Conservation (phyloP, 2,888 invertebrate genomes). For the Tenthredo mesomela region DNA sequence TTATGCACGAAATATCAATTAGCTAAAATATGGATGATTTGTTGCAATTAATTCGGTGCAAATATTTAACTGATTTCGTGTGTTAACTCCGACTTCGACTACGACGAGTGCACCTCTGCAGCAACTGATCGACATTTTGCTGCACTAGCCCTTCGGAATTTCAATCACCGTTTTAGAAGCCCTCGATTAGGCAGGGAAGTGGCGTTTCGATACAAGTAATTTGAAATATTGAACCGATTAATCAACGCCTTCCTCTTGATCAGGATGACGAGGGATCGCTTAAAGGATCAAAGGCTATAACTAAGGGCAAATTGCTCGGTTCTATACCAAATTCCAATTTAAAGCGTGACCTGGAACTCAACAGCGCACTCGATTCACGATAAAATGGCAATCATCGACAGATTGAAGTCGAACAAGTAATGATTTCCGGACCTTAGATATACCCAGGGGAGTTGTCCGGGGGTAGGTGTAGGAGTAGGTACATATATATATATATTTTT, state of each 20-base stretch:
- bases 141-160: constrained; percentile 65
- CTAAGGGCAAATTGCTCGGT: constrained; percentile 26
- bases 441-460: background rate
- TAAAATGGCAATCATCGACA: constrained; percentile 31
- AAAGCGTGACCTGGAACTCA: constrained; percentile 17
- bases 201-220: constrained; percentile 51
- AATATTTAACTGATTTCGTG: constrained; percentile 67
- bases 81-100: constrained; percentile 42
- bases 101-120: background rate
- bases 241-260: constrained; percentile 43
- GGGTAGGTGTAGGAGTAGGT: too few species aligned
- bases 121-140: constrained; percentile 49
- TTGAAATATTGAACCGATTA: constrained; percentile 46
- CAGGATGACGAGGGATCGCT: constrained; percentile 33
- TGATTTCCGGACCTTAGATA: background rate
- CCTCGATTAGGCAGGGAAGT: constrained; percentile 53
- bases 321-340: constrained; percentile 16
- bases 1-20: constrained; percentile 68
- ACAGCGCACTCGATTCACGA: background rate
- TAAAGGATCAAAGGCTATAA: constrained; percentile 41
- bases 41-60: constrained; percentile 62
- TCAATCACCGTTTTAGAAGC: constrained; percentile 56
- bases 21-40: constrained; percentile 63
- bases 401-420: constrained; percentile 9
- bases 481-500: background rate